phyloP scores from a whole-genome alignment of 2,797 vertebrate species.

The Acanthopagrus latus region DNA sequence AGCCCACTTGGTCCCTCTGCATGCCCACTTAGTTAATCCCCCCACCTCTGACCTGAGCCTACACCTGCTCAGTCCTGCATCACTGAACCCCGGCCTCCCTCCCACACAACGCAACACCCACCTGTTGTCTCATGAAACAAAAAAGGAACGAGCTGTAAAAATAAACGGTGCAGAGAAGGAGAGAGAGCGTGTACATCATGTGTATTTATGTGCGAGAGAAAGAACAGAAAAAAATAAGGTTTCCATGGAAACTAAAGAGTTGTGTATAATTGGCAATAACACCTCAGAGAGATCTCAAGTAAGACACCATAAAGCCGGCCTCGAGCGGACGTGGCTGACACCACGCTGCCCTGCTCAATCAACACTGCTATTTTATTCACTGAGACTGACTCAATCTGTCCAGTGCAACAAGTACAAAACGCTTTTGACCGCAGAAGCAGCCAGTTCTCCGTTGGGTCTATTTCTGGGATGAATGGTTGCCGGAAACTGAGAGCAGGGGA shows the following conservation, averaged over 20 bases:
- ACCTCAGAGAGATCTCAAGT: constrained; percentile 65
- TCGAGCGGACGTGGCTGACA: constrained; percentile 11
- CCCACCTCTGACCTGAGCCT: constrained; percentile 51
- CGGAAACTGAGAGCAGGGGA: constrained; percentile 33
- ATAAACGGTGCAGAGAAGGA: constrained; percentile 55
- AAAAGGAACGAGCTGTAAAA: constrained; percentile 69
- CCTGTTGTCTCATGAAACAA: constrained; percentile 68
- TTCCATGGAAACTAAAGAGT: constrained; percentile 85
- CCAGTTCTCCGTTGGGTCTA: constrained; percentile 11
- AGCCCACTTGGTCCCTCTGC: constrained; percentile 49
- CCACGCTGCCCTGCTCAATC: background rate
- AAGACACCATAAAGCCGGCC: constrained; percentile 30
- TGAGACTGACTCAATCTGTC: constrained; percentile 31
- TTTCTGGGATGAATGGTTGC: constrained; percentile 34
- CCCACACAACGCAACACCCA: constrained; percentile 57
- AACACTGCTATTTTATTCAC: constrained; percentile 32
- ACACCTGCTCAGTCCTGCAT: constrained; percentile 39
- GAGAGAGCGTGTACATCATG: background rate
- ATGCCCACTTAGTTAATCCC: constrained; percentile 45
- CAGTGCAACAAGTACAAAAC: constrained; percentile 12
- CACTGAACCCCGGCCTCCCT: constrained; percentile 22
- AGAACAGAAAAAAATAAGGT: constrained; percentile 69
- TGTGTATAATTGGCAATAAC: constrained; percentile 75
- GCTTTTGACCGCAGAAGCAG: constrained; percentile 12
- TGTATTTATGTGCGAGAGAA: constrained; percentile 58